A percentile compares a stretch with the other conserved stretches of the same genome.
Evolutionary conservation across 2,888 invertebrate species (phyloP).

Genomic region (Bimastos eiseni): DNA sequence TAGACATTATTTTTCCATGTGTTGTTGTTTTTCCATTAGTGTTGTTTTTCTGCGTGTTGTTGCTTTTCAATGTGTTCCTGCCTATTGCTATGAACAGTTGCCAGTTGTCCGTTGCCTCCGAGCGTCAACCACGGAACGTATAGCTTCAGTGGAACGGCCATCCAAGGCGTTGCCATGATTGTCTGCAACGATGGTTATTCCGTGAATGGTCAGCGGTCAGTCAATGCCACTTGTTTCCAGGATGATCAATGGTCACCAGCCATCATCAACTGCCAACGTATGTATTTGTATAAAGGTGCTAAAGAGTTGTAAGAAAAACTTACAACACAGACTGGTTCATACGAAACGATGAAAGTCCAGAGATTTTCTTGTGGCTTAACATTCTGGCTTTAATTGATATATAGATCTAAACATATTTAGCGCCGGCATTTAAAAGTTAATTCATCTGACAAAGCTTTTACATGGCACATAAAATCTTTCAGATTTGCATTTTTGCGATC

Average conservation of each 20-base stretch:
- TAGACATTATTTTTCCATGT: too few relatives aligned
- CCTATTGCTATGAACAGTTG: neutral
- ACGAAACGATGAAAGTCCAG: neutral
- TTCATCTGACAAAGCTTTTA: too few relatives aligned
- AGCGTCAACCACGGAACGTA: neutral
- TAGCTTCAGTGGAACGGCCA: neutral
- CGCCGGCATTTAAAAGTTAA: too few relatives aligned
- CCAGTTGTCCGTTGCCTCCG: neutral
- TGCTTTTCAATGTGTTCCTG: too few relatives aligned
- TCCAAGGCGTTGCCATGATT: neutral
- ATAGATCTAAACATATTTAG: too few relatives aligned
- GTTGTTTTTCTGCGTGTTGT: too few relatives aligned
- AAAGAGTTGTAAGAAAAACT: neutral
- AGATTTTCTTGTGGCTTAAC: neutral
- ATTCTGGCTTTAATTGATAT: neutral
- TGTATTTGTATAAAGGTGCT: neutral
- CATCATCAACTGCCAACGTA: neutral
- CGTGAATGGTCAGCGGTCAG: conserved; percentile 3
- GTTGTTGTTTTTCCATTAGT: too few relatives aligned
- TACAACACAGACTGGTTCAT: neutral
- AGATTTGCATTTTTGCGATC: too few relatives aligned
- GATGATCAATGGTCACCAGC: neutral
- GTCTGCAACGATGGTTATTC: neutral
- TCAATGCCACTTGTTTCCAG: neutral
- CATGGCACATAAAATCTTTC: too few relatives aligned